phyloP scores from a whole-genome alignment of 2,888 invertebrate genomes.

The Meiosimyza platycephala region DNA sequence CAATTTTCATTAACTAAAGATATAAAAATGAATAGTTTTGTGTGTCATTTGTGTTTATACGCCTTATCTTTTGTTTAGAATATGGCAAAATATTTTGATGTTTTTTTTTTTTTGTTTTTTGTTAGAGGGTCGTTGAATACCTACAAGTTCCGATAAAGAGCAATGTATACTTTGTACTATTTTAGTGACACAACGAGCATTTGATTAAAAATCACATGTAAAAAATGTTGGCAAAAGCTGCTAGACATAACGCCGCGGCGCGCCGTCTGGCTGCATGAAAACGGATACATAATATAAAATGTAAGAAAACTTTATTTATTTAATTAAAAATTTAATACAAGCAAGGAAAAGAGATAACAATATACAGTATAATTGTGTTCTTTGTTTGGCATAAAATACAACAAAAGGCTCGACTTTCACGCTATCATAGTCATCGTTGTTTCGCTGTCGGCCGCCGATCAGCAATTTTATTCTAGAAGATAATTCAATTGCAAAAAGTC shows the following conservation, averaged over 20 bases:
- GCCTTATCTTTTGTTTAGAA: too few relatives aligned
- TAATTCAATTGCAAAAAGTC: conserved; percentile 36
- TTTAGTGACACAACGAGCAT: too few relatives aligned
- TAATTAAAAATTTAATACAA: conserved; percentile 16
- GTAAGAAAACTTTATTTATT: conserved; percentile 16
- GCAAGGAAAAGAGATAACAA: conserved; percentile 16
- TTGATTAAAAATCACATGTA: too few relatives aligned
- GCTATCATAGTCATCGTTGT: background rate
- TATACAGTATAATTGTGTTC: background rate
- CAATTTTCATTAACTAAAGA: too few relatives aligned
- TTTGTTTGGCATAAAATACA: too few relatives aligned
- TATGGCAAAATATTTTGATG: too few relatives aligned
- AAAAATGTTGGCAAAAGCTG: background rate
- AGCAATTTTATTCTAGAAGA: conserved; percentile 30
- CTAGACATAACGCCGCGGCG: background rate
- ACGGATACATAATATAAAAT: conserved; percentile 11
- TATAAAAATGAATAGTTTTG: too few relatives aligned
- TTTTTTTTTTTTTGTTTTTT: background rate
- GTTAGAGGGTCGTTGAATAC: conserved; percentile 23
- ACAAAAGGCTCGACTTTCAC: too few relatives aligned
- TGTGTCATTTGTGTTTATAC: too few relatives aligned
- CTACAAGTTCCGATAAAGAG: background rate
- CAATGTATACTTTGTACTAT: background rate
- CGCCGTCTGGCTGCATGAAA: conserved; percentile 8
- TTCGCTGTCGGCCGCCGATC: conserved; percentile 1